phyloP scores from a whole-genome alignment of 2,888 invertebrate genomes.

The Drosophila flavopinicola region DNA sequence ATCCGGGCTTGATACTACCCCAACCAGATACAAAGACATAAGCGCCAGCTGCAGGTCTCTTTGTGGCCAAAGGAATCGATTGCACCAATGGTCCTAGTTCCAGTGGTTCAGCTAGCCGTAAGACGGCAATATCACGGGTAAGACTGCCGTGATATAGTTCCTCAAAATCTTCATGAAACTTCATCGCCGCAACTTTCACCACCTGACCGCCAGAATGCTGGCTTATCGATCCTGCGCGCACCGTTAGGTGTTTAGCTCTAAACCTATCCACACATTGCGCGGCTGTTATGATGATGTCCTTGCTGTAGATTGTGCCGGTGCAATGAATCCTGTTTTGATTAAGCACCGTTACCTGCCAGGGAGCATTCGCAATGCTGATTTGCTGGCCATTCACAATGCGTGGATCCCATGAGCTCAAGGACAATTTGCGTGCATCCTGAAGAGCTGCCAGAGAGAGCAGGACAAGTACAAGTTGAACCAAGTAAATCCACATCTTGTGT shows the following conservation, averaged over 20 bases:
- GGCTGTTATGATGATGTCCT: slow-evolving; percentile 4
- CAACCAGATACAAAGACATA: not conserved
- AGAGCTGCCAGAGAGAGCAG: not conserved
- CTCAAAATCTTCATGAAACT: not conserved
- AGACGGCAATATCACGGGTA: slow-evolving; percentile 2
- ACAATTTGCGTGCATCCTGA: not conserved
- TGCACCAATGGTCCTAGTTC: not conserved
- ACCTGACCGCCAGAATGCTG: not conserved
- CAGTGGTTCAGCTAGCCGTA: not conserved
- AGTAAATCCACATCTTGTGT: not conserved
- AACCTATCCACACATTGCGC: not conserved
- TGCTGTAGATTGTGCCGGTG: not conserved
- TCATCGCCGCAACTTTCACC: not conserved
- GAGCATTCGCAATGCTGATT: not conserved
- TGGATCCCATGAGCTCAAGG: too few species aligned
- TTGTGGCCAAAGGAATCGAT: not conserved
- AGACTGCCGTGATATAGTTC: too few species aligned
- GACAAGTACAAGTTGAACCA: not conserved
- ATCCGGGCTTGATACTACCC: not conserved
- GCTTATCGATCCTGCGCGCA: slow-evolving; percentile 5
- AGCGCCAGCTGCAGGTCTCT: not conserved
- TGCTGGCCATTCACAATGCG: slow-evolving; percentile 6
- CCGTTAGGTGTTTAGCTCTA: not conserved
- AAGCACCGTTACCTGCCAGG: not conserved
- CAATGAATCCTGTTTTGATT: not conserved